Base-by-base conservation (phyloP, 2,113 vertebrate genomes). In the Mandrillus leucophaeus region DNA sequence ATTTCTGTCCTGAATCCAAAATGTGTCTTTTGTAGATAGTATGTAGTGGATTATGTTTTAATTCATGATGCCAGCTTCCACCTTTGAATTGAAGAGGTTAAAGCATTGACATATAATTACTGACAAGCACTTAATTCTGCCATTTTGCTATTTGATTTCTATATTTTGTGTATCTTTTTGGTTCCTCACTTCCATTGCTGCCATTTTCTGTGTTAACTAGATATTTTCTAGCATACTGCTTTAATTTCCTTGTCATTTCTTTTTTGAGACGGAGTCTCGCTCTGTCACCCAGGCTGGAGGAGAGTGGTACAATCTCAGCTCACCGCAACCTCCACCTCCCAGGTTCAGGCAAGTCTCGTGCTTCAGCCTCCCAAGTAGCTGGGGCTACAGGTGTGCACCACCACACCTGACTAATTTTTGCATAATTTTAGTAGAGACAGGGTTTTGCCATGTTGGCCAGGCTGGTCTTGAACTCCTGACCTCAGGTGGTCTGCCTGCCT, bases 121-220 rank as follows among this genome's bases (percentile, higher is more conserved):
- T 45, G 17, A 55, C 55, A 64, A 94, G 72, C 23, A 86, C 9
- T 86, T 70, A 86, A 50, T 66, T 83, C 66, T 90, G 22, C n/a
- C 12, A 25, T 70, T 72, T 95, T 88, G 27, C 88, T 88, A 12
- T 88, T 57, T 93, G 72, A 55, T 86, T 83, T 85, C n/a, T 90
- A 27, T 90, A 3, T 82, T 27, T 80, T 32, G 27, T 55, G 16
- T 8, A 35, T 66, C 10, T 64, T 64, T 88, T 81, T 80, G 73
- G 45, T 57, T 66, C 32, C 3, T 75, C 13, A 61, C 18, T 68
- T 88, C 45, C 48, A 25, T 70, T 59, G 30, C 55, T 78, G 59
- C 59, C 73, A 72, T 76, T 18, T 81, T 61, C 80, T 78, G 12
- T 89, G 45, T 94, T 88, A 95, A 48, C n/a, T 73, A 92, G 25